Evolutionary conservation across 2,113 vertebrate species (phyloP), one percentile per base, ranked within the genome.

Genomic region (Thomomys bottae): DNA sequence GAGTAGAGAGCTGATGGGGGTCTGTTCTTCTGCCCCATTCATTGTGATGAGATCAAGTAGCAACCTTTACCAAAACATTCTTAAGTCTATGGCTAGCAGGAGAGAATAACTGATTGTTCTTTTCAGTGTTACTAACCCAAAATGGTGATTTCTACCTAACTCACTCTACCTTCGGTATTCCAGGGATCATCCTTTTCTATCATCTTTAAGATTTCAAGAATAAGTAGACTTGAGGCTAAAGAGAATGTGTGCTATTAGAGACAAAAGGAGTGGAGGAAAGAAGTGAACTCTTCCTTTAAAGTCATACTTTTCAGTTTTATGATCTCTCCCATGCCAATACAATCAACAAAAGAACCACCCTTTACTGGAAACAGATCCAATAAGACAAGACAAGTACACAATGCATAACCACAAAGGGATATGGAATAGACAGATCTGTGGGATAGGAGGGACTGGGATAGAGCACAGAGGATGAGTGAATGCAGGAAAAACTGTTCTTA

Each of bases 221-320:
- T 59, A 32, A 28, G 18, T 10, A 23, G 57, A 59, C 57, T 72
- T 54, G 71, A 66, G 10, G 8, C 2, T 90, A 23, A 77, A 61
- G 73, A 72, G 36, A 92, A 88, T 49, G 15, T 61, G 30, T 49
- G 10, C 49, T 88, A 17, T 10, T 61, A 63, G 75, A 84, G 14
- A 54, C 76, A 63, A 95, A 90, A 49, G 14, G 17, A 84, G 88
- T 72, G 28, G 20, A 72, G 14, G 17, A 84, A 88, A 67, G 28
- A 15, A 72, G 54, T 66, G 76, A 67, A 70, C 40, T 90, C 72
- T 80, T 7, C 45, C 34, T 66, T 67, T 85, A 28, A 77, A 85
- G 70, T 77, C 1, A 80, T 34, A 59, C 34, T 63, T 84, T 78
- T 82, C 23, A 67, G 23, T 38, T 14, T 77, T 91, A 85, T 28